Conservation (phyloP, 2,113 vertebrate species). For the Scalopus aquaticus region DNA sequence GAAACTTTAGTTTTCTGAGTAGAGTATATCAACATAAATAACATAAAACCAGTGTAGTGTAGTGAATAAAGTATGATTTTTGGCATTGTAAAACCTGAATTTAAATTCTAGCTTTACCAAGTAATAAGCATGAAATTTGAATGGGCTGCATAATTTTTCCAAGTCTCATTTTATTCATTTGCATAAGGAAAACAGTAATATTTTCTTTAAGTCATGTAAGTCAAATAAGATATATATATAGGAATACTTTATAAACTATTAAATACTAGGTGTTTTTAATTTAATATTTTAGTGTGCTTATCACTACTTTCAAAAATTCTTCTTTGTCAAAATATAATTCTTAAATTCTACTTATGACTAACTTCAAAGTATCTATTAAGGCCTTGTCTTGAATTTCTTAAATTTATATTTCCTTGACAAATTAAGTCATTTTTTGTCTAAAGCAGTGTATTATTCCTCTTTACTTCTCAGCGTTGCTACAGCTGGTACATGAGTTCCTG, state of each 20-base stretch:
- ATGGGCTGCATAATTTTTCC: background rate
- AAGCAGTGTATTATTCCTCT: background rate
- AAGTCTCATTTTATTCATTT: background rate
- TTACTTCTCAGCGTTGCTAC: background rate
- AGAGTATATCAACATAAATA: background rate
- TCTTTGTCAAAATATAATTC: background rate
- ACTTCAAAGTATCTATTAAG: background rate
- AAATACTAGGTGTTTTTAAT: background rate
- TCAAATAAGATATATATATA: background rate
- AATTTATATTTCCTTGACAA: background rate
- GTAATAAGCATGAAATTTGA: background rate
- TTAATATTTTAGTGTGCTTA: constrained; percentile 6
- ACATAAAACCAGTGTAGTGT: background rate
- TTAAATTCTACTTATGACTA: background rate
- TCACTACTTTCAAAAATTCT: background rate
- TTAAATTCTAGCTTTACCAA: background rate
- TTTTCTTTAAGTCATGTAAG: background rate
- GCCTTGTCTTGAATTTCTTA: background rate
- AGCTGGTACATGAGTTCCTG: background rate
- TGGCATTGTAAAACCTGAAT: background rate
- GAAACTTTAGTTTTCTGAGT: background rate
- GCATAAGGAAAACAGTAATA: constrained; percentile 16
- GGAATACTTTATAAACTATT: background rate
- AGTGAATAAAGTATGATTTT: background rate
- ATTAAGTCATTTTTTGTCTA: background rate